Evolutionary conservation across 1,140 invertebrate species (phyloP).

Genomic region (Hermatobates lingyangjiaoensis): DNA sequence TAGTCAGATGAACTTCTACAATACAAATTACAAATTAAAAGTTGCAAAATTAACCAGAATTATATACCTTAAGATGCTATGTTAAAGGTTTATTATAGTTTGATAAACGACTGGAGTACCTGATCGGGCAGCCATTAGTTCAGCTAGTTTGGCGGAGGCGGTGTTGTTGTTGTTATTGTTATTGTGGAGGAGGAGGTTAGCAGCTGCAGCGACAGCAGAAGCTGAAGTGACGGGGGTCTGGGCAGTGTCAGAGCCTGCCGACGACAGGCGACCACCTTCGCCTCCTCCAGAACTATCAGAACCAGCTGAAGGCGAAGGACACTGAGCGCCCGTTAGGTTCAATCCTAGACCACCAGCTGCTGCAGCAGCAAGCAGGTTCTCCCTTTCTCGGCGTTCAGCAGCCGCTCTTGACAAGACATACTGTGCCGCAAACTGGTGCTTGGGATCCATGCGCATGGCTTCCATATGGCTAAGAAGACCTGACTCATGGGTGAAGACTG

Average conservation of each 20-base stretch:
- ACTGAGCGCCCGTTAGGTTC: constrained; percentile 12
- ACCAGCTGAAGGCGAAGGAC: constrained; percentile 50
- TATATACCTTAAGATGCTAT: no score
- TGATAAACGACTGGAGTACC: constrained; percentile 4
- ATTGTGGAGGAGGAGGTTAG: constrained; percentile 16
- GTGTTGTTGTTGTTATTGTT: constrained; percentile 48
- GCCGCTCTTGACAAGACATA: constrained; percentile 78
- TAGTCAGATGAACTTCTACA: no score
- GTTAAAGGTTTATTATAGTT: no score
- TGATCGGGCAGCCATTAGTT: constrained; percentile 20
- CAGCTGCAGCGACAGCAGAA: background rate
- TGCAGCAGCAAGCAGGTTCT: constrained; percentile 49
- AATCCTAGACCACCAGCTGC: constrained; percentile 25
- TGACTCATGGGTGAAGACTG: constrained; percentile 82
- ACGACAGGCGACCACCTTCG: constrained; percentile 53
- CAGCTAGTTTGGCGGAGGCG: constrained; percentile 19
- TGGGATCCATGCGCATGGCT: constrained; percentile 90
- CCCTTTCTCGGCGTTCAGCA: constrained; percentile 67
- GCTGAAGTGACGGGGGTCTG: constrained; percentile 24
- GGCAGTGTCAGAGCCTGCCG: constrained; percentile 47
- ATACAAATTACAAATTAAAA: no score
- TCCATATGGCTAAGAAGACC: constrained; percentile 85
- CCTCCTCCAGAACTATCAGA: constrained; percentile 41
- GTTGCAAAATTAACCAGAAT: no score
- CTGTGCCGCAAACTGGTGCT: constrained; percentile 86